phyloP scores from a whole-genome alignment of 2,888 invertebrate genomes.

The Hyposoter dolosus region DNA sequence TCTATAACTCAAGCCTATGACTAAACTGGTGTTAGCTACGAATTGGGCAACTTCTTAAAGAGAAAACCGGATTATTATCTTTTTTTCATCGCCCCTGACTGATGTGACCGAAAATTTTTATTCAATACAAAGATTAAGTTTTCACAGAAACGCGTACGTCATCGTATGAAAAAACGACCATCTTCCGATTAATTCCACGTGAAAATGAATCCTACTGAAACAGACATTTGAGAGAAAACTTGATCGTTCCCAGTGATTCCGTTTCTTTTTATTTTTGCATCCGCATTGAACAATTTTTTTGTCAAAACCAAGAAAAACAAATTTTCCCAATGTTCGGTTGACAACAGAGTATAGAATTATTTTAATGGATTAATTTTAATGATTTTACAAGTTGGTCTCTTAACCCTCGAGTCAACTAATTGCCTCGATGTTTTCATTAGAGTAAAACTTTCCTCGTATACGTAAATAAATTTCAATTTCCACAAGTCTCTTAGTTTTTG shows the following conservation, averaged over 20 bases:
- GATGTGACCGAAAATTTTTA: not conserved
- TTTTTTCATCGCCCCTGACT: not conserved
- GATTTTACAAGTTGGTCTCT: not conserved
- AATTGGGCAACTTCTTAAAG: slow-evolving; percentile 15
- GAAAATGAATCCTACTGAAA: not conserved
- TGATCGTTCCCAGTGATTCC: not conserved
- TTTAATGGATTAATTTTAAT: not conserved
- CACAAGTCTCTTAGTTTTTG: no score
- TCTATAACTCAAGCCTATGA: slow-evolving; percentile 32
- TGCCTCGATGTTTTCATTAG: not conserved
- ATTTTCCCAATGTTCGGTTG: not conserved
- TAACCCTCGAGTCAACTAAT: not conserved
- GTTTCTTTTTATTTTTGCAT: not conserved
- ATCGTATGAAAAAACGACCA: not conserved
- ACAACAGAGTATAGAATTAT: not conserved
- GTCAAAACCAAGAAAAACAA: not conserved
- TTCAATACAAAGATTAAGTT: not conserved
- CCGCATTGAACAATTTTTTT: not conserved
- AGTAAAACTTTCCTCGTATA: not conserved
- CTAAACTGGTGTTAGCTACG: slow-evolving; percentile 3
- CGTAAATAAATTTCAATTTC: not conserved
- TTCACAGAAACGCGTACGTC: not conserved
- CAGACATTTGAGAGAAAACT: not conserved
- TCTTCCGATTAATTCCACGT: not conserved
- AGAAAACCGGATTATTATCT: not conserved